phyloP scores from a whole-genome alignment of 1,140 invertebrate genomes.

The Andrena cerasifolii region DNA sequence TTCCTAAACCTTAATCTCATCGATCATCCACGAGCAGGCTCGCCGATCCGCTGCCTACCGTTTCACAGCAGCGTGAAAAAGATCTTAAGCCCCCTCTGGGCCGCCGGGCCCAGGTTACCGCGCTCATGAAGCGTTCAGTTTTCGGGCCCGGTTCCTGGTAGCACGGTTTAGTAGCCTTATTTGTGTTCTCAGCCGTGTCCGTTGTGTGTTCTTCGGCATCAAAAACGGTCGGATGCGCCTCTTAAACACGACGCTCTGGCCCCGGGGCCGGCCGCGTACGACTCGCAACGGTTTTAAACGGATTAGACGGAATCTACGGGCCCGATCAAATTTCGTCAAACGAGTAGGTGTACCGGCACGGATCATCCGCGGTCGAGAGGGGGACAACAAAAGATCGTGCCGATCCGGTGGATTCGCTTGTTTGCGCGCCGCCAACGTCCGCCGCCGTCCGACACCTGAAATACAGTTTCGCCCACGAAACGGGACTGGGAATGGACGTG shows the following conservation, averaged over 20 bases:
- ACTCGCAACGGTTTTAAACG: conserved; percentile 52
- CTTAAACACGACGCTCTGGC: conserved; percentile 18
- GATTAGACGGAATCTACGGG: conserved; percentile 52
- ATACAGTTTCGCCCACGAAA: conserved; percentile 13
- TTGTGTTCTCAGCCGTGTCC: conserved; percentile 1
- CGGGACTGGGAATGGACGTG: too few relatives aligned
- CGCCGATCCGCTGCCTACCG: neutral
- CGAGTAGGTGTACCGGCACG: conserved; percentile 12
- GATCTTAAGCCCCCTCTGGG: neutral
- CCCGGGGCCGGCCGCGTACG: neutral
- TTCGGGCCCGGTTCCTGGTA: neutral
- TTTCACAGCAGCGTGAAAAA: conserved; percentile 8
- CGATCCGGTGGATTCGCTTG: conserved; percentile 35
- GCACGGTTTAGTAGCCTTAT: conserved; percentile 35
- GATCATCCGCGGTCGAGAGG: conserved; percentile 29
- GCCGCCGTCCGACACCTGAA: neutral
- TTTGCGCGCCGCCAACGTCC: conserved; percentile 1
- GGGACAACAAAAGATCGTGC: conserved; percentile 25
- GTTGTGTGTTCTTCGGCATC: conserved; percentile 16
- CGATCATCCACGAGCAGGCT: neutral
- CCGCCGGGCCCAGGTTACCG: conserved; percentile 1
- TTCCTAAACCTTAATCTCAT: neutral
- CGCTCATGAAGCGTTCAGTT: neutral
- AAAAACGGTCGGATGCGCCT: conserved; percentile 21
- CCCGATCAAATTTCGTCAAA: conserved; percentile 44